phyloP scores from a whole-genome alignment of 37 sponge, comb jelly and placozoan genomes.

The Ianthella basta region DNA sequence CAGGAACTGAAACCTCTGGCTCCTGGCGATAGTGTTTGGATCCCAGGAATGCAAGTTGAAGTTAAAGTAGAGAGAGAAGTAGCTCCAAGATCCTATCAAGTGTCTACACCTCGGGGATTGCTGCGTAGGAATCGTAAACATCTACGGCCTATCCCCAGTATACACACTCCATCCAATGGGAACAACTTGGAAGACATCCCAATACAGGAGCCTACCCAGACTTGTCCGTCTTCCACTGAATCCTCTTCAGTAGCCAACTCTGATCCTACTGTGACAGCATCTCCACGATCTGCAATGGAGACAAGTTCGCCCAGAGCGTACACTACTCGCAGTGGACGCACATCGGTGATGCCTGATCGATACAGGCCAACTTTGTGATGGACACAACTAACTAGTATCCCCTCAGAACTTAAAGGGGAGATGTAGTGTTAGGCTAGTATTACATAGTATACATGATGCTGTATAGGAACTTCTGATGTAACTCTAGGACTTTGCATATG shows the following conservation, averaged over 20 bases:
- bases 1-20: not conserved
- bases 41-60: constrained; percentile 12
- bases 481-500: too few species aligned
- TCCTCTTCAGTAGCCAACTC: not conserved
- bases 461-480: too few species aligned
- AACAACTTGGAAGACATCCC: too few species aligned
- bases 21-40: constrained; percentile 43
- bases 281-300: not conserved
- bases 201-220: too few species aligned
- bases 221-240: too few species aligned
- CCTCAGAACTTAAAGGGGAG: too few species aligned
- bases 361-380: not conserved
- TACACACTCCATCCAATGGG: too few species aligned
- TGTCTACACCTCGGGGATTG: constrained; percentile 11
- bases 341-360: not conserved
- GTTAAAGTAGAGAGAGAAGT: constrained; percentile 20
- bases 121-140: constrained; percentile 26
- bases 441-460: too few species aligned
- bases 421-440: too few species aligned
- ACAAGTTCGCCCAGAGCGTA: not conserved
- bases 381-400: too few species aligned
- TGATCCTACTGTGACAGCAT: not conserved
- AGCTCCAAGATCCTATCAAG: constrained; percentile 22
- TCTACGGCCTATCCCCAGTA: not conserved
- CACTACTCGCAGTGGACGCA: not conserved